Evolutionary conservation across 1,140 invertebrate genomes (phyloP).

Genomic region (Ips typographus): DNA sequence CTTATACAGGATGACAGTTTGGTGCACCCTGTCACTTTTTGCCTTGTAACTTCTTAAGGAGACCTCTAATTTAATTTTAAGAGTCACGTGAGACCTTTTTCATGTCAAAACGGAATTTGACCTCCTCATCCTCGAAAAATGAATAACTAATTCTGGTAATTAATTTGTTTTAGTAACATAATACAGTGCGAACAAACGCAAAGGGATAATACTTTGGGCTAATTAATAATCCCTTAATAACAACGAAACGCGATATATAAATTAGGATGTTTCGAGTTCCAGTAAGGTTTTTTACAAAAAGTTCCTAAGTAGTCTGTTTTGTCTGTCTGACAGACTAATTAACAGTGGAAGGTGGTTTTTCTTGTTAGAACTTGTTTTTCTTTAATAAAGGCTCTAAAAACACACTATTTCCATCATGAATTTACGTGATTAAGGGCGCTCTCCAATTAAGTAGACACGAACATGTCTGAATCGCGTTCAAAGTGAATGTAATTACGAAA

Average conservation of each 20-base stretch:
- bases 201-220: neutral
- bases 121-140: too few species aligned
- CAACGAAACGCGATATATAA: constrained; percentile 1
- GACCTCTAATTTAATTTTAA: too few species aligned
- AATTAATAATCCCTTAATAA: constrained; percentile 3
- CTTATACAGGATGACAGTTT: too few species aligned
- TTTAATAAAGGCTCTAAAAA: neutral
- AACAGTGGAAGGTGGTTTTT: too few species aligned
- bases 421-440: constrained; percentile 17
- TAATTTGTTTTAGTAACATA: constrained; percentile 2
- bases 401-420: neutral
- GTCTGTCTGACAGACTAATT: too few species aligned
- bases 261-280: neutral
- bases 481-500: constrained; percentile 20
- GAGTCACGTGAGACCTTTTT: too few species aligned
- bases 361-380: too few species aligned
- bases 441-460: constrained; percentile 15
- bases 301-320: too few species aligned
- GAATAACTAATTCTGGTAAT: neutral
- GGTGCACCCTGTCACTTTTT: too few species aligned
- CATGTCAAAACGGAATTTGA: too few species aligned
- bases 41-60: too few species aligned
- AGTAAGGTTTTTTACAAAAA: too few species aligned
- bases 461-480: constrained; percentile 17
- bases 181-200: constrained; percentile 8